Evolutionary conservation across 2,888 invertebrate species (phyloP).

Genomic region (Protophormia terraenovae): DNA sequence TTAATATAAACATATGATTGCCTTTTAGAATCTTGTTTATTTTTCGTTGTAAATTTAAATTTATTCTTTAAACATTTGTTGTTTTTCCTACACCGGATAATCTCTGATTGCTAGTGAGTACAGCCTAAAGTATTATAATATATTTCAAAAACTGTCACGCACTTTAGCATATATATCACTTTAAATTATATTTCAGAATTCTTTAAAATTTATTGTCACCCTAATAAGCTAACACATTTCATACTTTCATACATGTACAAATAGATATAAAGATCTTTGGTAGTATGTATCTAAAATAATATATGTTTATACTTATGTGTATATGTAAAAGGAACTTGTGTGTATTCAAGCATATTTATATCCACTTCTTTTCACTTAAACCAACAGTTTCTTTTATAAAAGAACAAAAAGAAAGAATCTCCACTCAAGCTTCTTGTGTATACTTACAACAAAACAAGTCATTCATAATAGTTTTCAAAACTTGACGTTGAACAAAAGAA

Average conservation of each 20-base stretch:
- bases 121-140: background rate
- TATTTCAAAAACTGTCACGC: background rate
- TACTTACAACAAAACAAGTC: background rate
- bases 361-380: background rate
- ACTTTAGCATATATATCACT: background rate
- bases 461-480: background rate
- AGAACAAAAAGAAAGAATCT: background rate
- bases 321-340: background rate
- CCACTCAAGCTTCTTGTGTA: background rate
- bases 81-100: background rate
- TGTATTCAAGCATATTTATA: background rate
- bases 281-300: background rate
- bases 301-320: background rate
- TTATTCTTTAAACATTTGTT: background rate
- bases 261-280: background rate
- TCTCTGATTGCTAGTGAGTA: background rate
- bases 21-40: background rate
- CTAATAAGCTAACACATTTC: background rate
- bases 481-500: background rate
- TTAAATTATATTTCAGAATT: background rate
- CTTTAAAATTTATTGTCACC: background rate
- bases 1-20: no score
- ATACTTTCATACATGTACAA: no score
- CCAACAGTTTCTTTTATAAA: background rate
- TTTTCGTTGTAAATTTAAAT: background rate